phyloP scores from a whole-genome alignment of 2,888 invertebrate species.

The Drosophila diplacantha region DNA sequence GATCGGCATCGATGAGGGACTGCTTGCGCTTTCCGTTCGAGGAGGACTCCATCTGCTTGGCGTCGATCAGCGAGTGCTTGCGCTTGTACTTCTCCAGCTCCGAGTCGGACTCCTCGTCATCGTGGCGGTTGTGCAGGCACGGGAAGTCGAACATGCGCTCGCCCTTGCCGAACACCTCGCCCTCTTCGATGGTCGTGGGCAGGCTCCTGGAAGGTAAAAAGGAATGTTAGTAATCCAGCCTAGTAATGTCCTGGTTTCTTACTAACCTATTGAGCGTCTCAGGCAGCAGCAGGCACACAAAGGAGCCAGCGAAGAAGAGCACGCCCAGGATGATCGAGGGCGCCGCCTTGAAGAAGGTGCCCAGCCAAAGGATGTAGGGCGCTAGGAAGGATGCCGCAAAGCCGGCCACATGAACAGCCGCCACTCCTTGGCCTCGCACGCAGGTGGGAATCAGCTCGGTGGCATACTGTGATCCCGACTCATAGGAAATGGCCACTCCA shows the following conservation, averaged over 20 bases:
- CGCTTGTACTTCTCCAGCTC: slow-evolving; percentile 72
- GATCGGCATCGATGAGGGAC: slow-evolving; percentile 64
- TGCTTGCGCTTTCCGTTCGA: slow-evolving; percentile 69
- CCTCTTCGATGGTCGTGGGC: slow-evolving; percentile 81
- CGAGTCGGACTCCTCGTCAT: slow-evolving; percentile 66
- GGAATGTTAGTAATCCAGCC: background rate
- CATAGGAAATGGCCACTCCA: slow-evolving; percentile 82
- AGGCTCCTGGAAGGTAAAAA: slow-evolving; percentile 74
- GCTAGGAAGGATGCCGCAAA: slow-evolving; percentile 81
- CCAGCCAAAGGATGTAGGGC: slow-evolving; percentile 80
- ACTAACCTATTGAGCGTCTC: slow-evolving; percentile 80
- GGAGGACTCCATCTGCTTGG: slow-evolving; percentile 64
- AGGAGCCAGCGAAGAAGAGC: slow-evolving; percentile 79
- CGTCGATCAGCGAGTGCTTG: slow-evolving; percentile 71
- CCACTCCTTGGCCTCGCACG: slow-evolving; percentile 82
- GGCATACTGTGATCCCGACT: slow-evolving; percentile 83
- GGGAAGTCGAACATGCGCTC: slow-evolving; percentile 80
- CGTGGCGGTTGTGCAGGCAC: slow-evolving; percentile 67
- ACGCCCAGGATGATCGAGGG: slow-evolving; percentile 80
- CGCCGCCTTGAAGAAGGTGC: slow-evolving; percentile 78
- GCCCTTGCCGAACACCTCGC: slow-evolving; percentile 81
- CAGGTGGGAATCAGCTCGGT: slow-evolving; percentile 83
- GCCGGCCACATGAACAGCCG: slow-evolving; percentile 81
- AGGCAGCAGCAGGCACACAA: slow-evolving; percentile 80
- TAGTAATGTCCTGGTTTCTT: slow-evolving; percentile 63